Evolutionary conservation across 2,797 vertebrate species (phyloP).

Genomic region (Schizopygopsis pylzovi): DNA sequence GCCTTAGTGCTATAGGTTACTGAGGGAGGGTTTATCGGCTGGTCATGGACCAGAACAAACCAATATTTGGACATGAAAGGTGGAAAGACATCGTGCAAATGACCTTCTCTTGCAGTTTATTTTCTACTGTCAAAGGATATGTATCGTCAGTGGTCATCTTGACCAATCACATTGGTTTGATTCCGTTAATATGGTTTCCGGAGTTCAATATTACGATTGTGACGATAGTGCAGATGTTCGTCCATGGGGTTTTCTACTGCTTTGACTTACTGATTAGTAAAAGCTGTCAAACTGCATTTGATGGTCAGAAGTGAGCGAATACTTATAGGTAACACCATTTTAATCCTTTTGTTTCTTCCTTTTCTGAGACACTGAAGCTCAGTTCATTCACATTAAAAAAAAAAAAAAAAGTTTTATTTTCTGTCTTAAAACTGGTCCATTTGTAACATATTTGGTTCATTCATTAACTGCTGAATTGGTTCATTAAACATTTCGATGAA

Average conservation of each 20-base stretch:
- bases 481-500: slow-evolving; percentile 62
- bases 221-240: slow-evolving; percentile 28
- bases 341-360: slow-evolving; percentile 31
- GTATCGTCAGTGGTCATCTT: slow-evolving; percentile 21
- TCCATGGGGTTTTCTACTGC: slow-evolving; percentile 27
- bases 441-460: slow-evolving; percentile 57
- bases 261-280: slow-evolving; percentile 50
- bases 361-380: slow-evolving; percentile 26
- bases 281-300: slow-evolving; percentile 20
- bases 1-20: slow-evolving; percentile 20
- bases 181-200: slow-evolving; percentile 42
- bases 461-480: slow-evolving; percentile 57
- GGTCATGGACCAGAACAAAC: slow-evolving; percentile 28
- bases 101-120: slow-evolving; percentile 22
- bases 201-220: slow-evolving; percentile 42
- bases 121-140: slow-evolving; percentile 39
- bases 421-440: slow-evolving; percentile 49
- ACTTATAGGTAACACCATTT: slow-evolving; percentile 26
- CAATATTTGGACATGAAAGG: slow-evolving; percentile 18
- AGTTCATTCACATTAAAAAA: slow-evolving; percentile 5
- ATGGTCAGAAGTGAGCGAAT: slow-evolving; percentile 11
- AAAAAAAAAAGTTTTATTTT: slow-evolving; percentile 23
- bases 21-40: slow-evolving; percentile 22
- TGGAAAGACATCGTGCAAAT: slow-evolving; percentile 17
- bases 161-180: slow-evolving; percentile 36